Evolutionary conservation across 2,888 invertebrate genomes (phyloP).

Genomic region (Philonicus albiceps): DNA sequence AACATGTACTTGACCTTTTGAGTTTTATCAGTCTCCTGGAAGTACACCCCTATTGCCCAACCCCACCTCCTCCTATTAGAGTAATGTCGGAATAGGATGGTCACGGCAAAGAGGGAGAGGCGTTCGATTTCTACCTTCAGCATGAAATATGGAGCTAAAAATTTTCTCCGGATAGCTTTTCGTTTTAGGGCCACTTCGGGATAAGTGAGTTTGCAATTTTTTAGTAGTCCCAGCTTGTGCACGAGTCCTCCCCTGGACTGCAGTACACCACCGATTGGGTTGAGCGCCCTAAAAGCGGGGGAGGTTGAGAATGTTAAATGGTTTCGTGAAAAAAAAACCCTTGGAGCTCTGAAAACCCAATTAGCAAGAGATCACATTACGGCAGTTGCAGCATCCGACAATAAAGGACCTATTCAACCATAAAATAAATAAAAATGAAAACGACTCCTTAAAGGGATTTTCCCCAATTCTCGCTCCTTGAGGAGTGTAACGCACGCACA

Average conservation of each 20-base stretch:
- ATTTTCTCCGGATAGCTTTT: neutral
- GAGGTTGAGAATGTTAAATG: neutral
- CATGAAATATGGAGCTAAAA: neutral
- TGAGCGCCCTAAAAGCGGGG: neutral
- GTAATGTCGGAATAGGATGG: neutral
- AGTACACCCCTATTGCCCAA: neutral
- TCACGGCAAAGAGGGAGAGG: neutral
- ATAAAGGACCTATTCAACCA: neutral
- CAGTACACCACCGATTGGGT: neutral
- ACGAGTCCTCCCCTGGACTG: neutral
- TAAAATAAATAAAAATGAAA: neutral
- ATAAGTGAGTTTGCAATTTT: neutral
- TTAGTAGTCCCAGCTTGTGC: neutral
- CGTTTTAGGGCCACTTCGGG: neutral
- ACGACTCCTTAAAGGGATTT: neutral
- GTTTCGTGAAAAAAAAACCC: neutral
- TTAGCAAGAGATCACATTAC: neutral
- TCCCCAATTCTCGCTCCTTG: neutral
- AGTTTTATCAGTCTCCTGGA: neutral
- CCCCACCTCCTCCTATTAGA: neutral
- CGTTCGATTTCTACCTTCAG: neutral
- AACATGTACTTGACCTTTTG: neutral
- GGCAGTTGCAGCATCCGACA: neutral
- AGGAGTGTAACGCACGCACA: neutral
- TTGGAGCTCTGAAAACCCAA: neutral